phyloP scores from a whole-genome alignment of 2,113 vertebrate species.

The Chlorodrepanis virens region DNA sequence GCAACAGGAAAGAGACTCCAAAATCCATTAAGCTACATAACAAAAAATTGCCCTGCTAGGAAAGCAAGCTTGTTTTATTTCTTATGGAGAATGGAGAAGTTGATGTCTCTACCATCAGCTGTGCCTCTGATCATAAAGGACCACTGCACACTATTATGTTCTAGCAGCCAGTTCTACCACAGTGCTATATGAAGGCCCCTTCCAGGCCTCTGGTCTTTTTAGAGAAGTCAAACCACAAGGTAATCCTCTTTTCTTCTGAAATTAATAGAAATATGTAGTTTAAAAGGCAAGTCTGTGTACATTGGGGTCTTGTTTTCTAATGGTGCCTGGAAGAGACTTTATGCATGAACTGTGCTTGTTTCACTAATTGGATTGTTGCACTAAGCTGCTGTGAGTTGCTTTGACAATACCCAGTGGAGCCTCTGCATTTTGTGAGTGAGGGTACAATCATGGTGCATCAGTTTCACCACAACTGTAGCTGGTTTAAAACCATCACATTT shows the following conservation, averaged over 20 bases:
- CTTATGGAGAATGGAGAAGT: not conserved
- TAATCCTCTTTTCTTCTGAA: not conserved
- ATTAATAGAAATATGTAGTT: not conserved
- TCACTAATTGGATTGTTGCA: conserved; percentile 49
- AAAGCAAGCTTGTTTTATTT: not conserved
- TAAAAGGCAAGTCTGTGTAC: not conserved
- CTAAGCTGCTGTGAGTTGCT: conserved; percentile 26
- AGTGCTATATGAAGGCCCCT: not conserved
- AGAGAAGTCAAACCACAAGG: not conserved
- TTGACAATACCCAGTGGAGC: conserved; percentile 30
- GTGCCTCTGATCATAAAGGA: not conserved
- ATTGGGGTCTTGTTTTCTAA: not conserved
- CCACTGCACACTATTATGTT: not conserved
- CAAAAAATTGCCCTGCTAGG: not conserved
- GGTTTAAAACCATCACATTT: conserved; percentile 14
- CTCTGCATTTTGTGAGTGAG: not conserved
- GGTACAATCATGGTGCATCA: not conserved
- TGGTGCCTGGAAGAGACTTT: conserved; percentile 13
- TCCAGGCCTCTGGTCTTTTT: not conserved
- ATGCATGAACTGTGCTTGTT: conserved; percentile 28
- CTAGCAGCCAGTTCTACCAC: not conserved
- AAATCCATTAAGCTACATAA: not conserved
- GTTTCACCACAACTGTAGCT: not conserved
- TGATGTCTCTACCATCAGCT: not conserved
- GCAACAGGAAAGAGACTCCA: not conserved